Conservation (phyloP, 2,797 vertebrate genomes). For the Alcedo atthis region DNA sequence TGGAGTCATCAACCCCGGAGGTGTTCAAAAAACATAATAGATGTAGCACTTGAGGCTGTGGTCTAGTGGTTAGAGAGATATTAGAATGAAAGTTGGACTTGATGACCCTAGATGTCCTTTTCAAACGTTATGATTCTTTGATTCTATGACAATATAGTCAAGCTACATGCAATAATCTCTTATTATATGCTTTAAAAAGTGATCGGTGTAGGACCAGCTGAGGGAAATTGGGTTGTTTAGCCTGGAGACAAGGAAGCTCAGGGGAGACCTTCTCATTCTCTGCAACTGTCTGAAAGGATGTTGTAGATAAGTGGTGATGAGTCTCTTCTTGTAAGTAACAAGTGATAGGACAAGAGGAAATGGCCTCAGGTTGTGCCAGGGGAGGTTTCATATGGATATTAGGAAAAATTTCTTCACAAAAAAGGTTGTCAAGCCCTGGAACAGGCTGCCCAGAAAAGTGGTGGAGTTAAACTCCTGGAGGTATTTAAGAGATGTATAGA, state of each 20-base stretch:
- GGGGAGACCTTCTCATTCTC: background rate
- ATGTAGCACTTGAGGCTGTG: too few relatives aligned
- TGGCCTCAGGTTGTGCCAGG: fast-evolving
- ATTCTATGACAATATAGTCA: background rate
- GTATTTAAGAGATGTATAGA: fast-evolving
- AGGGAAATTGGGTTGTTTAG: background rate
- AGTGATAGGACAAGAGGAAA: background rate
- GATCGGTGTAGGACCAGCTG: background rate
- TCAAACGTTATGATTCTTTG: too few relatives aligned
- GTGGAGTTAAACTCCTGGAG: background rate
- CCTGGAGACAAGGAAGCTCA: background rate
- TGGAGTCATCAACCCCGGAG: too few relatives aligned
- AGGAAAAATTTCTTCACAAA: background rate
- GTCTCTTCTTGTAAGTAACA: background rate
- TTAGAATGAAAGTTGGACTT: too few relatives aligned
- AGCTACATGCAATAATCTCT: background rate
- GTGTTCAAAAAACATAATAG: too few relatives aligned
- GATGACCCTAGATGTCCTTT: too few relatives aligned
- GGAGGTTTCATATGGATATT: background rate
- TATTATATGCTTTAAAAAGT: background rate
- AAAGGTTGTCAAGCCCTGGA: background rate
- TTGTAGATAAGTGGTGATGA: fast-evolving
- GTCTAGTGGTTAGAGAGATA: too few relatives aligned
- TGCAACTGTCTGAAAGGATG: background rate
- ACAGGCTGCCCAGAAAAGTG: background rate